Base-by-base conservation (phyloP, 2,888 invertebrate genomes). In the Anaspis maculata region DNA sequence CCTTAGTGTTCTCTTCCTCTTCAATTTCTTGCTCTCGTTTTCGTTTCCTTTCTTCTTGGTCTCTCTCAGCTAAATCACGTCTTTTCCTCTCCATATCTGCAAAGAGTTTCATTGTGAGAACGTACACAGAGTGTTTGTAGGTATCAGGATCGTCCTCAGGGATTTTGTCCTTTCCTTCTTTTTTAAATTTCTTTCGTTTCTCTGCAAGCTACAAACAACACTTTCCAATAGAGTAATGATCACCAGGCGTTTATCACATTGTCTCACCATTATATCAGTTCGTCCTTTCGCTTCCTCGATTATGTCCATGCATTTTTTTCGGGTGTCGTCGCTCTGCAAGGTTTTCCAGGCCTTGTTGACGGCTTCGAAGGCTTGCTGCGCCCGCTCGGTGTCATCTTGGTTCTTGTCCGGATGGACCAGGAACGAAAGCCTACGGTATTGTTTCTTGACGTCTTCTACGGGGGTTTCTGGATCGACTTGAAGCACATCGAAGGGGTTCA, bases 391-490 rank as follows among this genome's bases (percentile, higher is more conserved):
- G 64, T 98, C 92, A 69, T 97, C 91, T 69, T 85, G 84, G 70
- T 99, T 99, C 71, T 98, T 99, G 64, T 99, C 98, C 13, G 98
- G 98, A 80, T 99, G 98, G 19, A 98, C 95, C 56, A 98, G 73
- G 64, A 98, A 91, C 11, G 98, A 97, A 56, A 97, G 75, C 70
- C 89, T 77, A 60, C 92, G 78, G 67, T 96, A 99, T 68, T 94
- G 94, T 64, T 91, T 96, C 67, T 95, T 96, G 32, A 96, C 84
- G 61, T 92, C 91, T 51, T 95, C 92, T 33, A 96, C 64, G 12
- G 86, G 69, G 7, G 83, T 76, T 43, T 91, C 90, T 9, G 94
- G 91, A 54, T 97, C 96, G 30, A 90, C 77, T 71, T 91, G 89
- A 33, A 92, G 69, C 2, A 88, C 91, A 69, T 91, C 89, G 62